These are phyloP conservation scores for Potamilus streckersoni DNA, from an alignment of 1,140 invertebrate species.

Conservation along the genomic window DNA sequence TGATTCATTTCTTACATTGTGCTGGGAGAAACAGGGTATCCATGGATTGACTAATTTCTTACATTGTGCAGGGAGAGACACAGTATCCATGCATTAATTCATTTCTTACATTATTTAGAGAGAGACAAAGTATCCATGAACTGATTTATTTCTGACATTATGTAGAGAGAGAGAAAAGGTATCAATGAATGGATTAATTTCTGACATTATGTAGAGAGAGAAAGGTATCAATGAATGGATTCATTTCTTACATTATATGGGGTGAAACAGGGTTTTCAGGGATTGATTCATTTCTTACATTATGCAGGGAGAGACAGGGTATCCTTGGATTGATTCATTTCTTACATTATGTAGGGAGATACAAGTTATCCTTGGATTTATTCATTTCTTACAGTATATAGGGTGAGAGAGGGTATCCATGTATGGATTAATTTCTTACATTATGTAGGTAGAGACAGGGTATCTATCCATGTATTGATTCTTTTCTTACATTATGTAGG, in stretches of 20 bases:
- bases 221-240: slow-evolving; percentile 27
- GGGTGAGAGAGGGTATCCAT: too few species aligned
- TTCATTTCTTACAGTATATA: too few species aligned
- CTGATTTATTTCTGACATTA: too few species aligned
- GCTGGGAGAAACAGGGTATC: slow-evolving; percentile 64
- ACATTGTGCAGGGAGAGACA: slow-evolving; percentile 76
- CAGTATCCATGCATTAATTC: too few species aligned
- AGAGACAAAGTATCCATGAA: slow-evolving; percentile 44
- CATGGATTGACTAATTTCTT: slow-evolving; percentile 72
- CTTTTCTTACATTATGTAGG: slow-evolving; percentile 32
- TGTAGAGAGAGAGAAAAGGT: slow-evolving; percentile 61
- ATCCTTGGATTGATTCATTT: slow-evolving; percentile 71
- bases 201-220: slow-evolving; percentile 73
- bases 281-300: too few species aligned
- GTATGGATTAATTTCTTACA: too few species aligned
- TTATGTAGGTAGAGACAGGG: slow-evolving; percentile 60
- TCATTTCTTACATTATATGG: too few species aligned
- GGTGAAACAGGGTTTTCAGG: too few species aligned
- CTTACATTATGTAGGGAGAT: slow-evolving; percentile 75
- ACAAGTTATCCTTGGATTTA: too few species aligned
- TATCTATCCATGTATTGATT: slow-evolving; percentile 61
- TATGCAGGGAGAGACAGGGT: slow-evolving; percentile 62
- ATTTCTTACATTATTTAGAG: slow-evolving; percentile 18
- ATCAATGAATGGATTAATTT: slow-evolving; percentile 71
- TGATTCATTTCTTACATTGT: neutral